These are phyloP conservation scores for Hemicordylus capensis DNA, from an alignment of 2,113 vertebrate species.

Conservation along the genomic window DNA sequence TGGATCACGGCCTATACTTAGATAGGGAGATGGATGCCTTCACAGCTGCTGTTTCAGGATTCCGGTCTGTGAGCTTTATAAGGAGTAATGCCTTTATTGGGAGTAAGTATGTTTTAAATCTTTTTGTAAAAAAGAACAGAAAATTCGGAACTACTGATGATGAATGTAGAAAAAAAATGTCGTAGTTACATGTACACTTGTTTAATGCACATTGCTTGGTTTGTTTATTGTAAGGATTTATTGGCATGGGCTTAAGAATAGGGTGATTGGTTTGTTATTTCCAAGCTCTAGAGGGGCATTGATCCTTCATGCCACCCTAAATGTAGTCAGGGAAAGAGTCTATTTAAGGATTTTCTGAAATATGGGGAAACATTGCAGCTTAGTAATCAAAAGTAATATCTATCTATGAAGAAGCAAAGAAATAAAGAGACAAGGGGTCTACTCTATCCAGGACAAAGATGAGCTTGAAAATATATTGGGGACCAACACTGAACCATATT, in stretches of 20 bases:
- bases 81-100: background rate
- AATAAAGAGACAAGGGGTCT: background rate
- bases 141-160: background rate
- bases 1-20: slow-evolving; percentile 66
- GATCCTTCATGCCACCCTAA: background rate
- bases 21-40: background rate
- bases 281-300: background rate
- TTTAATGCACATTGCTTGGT: background rate
- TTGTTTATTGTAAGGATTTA: background rate
- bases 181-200: rapidly evolving
- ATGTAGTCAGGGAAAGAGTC: background rate
- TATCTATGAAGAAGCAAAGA: background rate
- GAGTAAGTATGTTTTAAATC: background rate
- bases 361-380: background rate
- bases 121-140: background rate
- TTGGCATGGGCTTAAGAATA: background rate
- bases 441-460: background rate
- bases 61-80: rapidly evolving
- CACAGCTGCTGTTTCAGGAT: background rate
- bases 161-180: background rate
- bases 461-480: no score
- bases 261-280: background rate
- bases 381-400: background rate
- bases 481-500: background rate
- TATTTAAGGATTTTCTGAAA: background rate